phyloP scores from a whole-genome alignment of 2,888 invertebrate species.

The Esperia sulphurella region DNA sequence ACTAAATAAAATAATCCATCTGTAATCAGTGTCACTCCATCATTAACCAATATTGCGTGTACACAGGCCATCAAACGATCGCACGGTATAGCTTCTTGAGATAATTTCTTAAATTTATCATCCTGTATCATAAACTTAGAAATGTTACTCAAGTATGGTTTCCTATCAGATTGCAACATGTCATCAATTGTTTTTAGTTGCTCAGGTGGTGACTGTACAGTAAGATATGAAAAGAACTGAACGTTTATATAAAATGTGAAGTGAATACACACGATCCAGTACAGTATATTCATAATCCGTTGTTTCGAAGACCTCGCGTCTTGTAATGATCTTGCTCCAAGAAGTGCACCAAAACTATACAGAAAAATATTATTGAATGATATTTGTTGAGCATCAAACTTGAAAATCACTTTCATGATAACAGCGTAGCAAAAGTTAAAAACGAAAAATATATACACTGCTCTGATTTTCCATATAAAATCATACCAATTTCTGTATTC shows the following conservation, averaged over 20 bases:
- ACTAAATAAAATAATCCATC: slow-evolving; percentile 36
- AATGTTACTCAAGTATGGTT: slow-evolving; percentile 27
- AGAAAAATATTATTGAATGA: slow-evolving; percentile 36
- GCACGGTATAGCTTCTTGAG: slow-evolving; percentile 40
- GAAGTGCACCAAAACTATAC: slow-evolving; percentile 48
- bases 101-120: slow-evolving; percentile 35
- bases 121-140: slow-evolving; percentile 33
- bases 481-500: slow-evolving; percentile 43
- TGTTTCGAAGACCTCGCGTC: slow-evolving; percentile 45
- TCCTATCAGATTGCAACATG: slow-evolving; percentile 40
- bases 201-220: slow-evolving; percentile 48
- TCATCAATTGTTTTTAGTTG: slow-evolving; percentile 41
- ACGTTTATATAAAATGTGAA: slow-evolving; percentile 47
- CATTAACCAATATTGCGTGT: slow-evolving; percentile 25
- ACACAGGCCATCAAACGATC: slow-evolving; percentile 36
- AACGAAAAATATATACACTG: slow-evolving; percentile 48
- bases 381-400: slow-evolving; percentile 32
- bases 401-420: slow-evolving; percentile 37
- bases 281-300: slow-evolving; percentile 44
- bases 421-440: slow-evolving; percentile 44
- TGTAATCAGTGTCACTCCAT: slow-evolving; percentile 43
- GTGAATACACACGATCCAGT: slow-evolving; percentile 47
- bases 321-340: slow-evolving; percentile 43
- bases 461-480: slow-evolving; percentile 36
- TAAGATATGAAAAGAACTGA: slow-evolving; percentile 54